phyloP scores from a whole-genome alignment of 2,113 vertebrate species.

The Eretmochelys imbricata region DNA sequence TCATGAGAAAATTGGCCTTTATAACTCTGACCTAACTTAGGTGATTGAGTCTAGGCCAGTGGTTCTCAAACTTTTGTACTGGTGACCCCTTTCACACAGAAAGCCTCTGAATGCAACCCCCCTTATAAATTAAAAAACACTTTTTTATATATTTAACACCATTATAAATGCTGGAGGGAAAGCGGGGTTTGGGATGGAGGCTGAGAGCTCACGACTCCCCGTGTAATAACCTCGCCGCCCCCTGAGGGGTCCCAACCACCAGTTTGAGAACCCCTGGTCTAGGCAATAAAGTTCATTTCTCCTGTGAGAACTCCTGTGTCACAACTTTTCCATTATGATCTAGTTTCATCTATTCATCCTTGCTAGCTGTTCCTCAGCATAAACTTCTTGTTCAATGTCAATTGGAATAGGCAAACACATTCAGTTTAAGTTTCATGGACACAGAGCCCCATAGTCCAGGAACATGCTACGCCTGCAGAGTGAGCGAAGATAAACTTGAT shows the following conservation, averaged over 20 bases:
- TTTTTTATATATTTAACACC: too few species aligned
- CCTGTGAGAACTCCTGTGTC: conserved; percentile 29
- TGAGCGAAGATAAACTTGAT: not conserved
- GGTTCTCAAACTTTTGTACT: too few species aligned
- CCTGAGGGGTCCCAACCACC: too few species aligned
- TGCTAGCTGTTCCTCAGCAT: conserved; percentile 31
- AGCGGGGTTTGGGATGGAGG: too few species aligned
- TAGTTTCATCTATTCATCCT: not conserved
- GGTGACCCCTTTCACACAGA: too few species aligned
- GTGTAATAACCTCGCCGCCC: too few species aligned
- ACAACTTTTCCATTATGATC: conserved; percentile 31
- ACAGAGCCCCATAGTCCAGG: not conserved
- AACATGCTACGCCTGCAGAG: not conserved
- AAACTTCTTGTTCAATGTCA: not conserved
- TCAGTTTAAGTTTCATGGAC: not conserved
- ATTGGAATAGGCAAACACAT: not conserved
- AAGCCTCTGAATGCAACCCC: too few species aligned
- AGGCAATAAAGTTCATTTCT: conserved; percentile 51
- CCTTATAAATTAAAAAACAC: too few species aligned
- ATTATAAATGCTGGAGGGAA: too few species aligned
- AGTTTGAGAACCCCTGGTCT: not conserved
- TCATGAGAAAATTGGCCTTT: not conserved
- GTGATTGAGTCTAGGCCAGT: conserved; percentile 40
- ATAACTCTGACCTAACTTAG: conserved; percentile 45
- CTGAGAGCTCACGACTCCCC: too few species aligned